Evolutionary conservation across 2,113 vertebrate species (phyloP).

Genomic region (Notothenia coriiceps): DNA sequence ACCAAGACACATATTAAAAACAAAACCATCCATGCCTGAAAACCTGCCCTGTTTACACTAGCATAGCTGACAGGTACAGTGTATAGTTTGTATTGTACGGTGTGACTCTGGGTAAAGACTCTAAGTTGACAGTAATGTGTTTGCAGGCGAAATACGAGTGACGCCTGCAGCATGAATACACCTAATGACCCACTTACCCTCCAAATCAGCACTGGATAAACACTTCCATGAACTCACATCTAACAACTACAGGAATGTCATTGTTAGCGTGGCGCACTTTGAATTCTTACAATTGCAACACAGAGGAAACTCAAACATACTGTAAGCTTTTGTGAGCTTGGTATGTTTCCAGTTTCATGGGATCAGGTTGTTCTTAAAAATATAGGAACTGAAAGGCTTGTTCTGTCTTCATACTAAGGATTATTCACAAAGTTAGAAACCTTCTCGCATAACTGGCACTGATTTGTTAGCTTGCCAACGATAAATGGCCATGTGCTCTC

Average conservation of each 20-base stretch:
- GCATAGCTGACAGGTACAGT: background rate
- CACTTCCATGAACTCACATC: conserved; percentile 5
- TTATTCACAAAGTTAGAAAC: background rate
- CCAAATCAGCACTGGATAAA: conserved; percentile 15
- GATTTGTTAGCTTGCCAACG: background rate
- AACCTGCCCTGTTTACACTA: background rate
- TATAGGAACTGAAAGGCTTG: background rate
- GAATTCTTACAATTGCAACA: background rate
- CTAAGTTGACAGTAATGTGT: conserved; percentile 23
- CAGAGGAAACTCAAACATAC: background rate
- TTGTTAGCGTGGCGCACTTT: background rate
- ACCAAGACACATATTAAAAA: background rate
- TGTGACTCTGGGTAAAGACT: background rate
- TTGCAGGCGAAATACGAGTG: conserved; percentile 16
- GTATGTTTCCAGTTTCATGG: background rate
- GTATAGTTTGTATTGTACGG: background rate
- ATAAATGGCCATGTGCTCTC: background rate
- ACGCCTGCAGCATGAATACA: conserved; percentile 3
- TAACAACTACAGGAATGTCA: background rate
- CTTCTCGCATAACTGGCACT: too few relatives aligned
- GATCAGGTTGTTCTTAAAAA: background rate
- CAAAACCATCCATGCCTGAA: background rate
- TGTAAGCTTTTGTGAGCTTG: background rate
- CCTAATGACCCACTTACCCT: background rate
- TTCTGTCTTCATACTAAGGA: background rate